Conservation (phyloP, 2,113 vertebrate species). For the Danio rerio region DNA sequence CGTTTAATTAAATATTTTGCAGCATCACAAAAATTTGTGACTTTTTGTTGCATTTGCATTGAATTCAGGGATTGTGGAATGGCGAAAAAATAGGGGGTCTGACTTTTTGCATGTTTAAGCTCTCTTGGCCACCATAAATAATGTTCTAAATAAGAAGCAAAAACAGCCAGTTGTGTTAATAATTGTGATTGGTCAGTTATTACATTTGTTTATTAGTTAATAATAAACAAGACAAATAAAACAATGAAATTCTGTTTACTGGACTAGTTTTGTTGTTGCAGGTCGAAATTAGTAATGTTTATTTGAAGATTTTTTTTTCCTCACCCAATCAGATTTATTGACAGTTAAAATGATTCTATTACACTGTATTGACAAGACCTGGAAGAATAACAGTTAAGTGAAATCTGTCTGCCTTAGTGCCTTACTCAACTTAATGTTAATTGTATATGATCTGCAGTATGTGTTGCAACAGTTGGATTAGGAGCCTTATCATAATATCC, state of each 20-base stretch:
- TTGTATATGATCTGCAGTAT: not conserved
- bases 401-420: not conserved
- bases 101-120: too few species aligned
- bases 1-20: too few species aligned
- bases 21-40: too few species aligned
- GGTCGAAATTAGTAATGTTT: not conserved
- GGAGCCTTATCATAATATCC: not conserved
- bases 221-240: not conserved
- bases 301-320: too few species aligned
- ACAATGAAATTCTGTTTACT: not conserved
- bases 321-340: not conserved
- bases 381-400: not conserved
- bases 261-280: not conserved
- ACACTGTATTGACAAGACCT: not conserved
- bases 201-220: not conserved
- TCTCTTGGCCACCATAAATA: too few species aligned
- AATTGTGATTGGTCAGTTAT: not conserved
- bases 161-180: too few species aligned
- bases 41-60: too few species aligned
- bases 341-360: not conserved
- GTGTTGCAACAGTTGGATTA: constrained; percentile 11
- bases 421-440: not conserved
- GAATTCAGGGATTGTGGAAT: too few species aligned
- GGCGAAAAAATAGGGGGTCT: too few species aligned
- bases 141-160: too few species aligned